Conservation (phyloP, 2,888 invertebrate species). For the Microplitis manilae region DNA sequence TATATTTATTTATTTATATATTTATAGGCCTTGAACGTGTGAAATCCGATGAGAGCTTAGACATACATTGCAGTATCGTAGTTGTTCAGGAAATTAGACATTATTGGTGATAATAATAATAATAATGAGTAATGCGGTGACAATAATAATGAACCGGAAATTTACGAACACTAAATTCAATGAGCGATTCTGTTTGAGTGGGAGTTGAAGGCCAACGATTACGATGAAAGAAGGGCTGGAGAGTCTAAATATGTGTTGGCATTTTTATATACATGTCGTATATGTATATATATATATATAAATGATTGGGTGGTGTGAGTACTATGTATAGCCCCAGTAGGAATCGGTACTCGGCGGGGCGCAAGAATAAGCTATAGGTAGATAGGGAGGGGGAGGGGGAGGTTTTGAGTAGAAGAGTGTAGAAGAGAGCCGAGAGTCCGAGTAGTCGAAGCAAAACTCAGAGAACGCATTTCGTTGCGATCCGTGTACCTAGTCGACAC, state of each 20-base stretch:
- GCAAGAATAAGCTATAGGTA: conserved; percentile 25
- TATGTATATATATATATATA: not conserved
- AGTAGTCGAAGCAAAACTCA: conserved; percentile 46
- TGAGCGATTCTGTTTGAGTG: conserved; percentile 3
- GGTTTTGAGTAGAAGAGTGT: conserved; percentile 27
- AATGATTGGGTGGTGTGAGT: not conserved
- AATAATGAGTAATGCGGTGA: not conserved
- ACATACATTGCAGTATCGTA: not conserved
- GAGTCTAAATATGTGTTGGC: not conserved
- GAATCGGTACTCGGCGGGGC: conserved; percentile 27
- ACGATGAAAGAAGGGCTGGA: conserved; percentile 20
- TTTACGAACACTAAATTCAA: conserved; percentile 18
- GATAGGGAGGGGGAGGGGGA: conserved; percentile 30
- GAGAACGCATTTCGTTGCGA: conserved; percentile 62
- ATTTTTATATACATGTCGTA: not conserved
- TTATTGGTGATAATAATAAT: conserved; percentile 2
- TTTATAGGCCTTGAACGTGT: not conserved
- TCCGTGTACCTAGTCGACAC: conserved; percentile 59
- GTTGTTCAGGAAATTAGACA: not conserved
- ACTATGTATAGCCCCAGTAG: conserved; percentile 9
- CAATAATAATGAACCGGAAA: conserved; percentile 7
- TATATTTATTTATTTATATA: not conserved
- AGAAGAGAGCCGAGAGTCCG: conserved; percentile 38
- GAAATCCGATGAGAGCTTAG: not conserved
- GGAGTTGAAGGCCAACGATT: conserved; percentile 14